Evolutionary conservation across 2,797 vertebrate genomes (phyloP).

Genomic region (Sebastes steindachneri): DNA sequence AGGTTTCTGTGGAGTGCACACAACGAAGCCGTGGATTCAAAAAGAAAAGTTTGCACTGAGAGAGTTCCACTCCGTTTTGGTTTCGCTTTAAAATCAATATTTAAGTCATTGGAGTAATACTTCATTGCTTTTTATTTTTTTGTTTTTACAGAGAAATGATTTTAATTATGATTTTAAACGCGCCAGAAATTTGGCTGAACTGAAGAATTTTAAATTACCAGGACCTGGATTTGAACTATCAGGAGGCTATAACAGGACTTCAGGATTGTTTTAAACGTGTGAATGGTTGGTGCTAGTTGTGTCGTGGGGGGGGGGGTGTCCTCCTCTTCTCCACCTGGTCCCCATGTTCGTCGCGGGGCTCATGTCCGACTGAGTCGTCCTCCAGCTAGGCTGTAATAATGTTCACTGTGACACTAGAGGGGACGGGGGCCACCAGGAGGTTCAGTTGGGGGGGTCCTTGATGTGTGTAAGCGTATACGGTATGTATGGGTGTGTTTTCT

Average conservation of each 20-base stretch:
- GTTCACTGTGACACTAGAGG: conserved; percentile 83
- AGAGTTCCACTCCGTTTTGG: conserved; percentile 47
- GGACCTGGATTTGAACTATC: conserved; percentile 42
- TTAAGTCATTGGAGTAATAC: conserved; percentile 34
- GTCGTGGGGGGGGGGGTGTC: neutral
- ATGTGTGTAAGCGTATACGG: conserved; percentile 1
- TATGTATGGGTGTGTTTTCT: conserved; percentile 21
- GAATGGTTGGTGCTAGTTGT: conserved; percentile 49
- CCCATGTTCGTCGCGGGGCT: conserved; percentile 39
- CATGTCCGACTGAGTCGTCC: conserved; percentile 41
- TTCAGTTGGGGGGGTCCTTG: conserved; percentile 9
- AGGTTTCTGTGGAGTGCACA: conserved; percentile 51
- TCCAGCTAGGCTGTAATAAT: conserved; percentile 68
- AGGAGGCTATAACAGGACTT: conserved; percentile 47
- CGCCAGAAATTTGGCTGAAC: conserved; percentile 37
- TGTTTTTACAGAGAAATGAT: conserved; percentile 28
- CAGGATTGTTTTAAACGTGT: conserved; percentile 53
- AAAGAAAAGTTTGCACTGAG: conserved; percentile 78
- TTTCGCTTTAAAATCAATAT: conserved; percentile 47
- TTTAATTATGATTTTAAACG: conserved; percentile 48
- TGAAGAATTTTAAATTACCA: conserved; percentile 25
- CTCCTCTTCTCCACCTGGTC: conserved; percentile 13
- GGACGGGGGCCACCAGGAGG: conserved; percentile 41
- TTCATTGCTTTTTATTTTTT: neutral
- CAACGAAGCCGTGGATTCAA: conserved; percentile 21